Evolutionary conservation across 1,140 invertebrate species (phyloP), one percentile per base, ranked within the genome.

Genomic region (Pollicipes pollicipes): DNA sequence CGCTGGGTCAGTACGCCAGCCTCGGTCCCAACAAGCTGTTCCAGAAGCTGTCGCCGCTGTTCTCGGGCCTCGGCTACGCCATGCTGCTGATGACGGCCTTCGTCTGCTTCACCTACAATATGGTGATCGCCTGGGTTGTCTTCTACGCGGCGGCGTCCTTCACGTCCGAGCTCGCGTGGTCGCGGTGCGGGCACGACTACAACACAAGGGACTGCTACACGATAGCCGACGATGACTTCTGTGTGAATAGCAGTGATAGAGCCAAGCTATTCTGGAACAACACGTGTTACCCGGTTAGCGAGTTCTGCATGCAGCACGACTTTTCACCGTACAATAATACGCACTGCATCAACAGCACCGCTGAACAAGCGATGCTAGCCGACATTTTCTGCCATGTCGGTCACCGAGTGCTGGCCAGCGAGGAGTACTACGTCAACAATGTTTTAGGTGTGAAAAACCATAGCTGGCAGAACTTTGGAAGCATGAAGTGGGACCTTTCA

Each of bases 91-190:
- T 98, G 73, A 94, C 95, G 17, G 96, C 98, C 81, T 98, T 98
- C 83, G 95, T 97, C 72, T 95, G 97, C 80, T 97, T 99, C 82
- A 99, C 97, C 81, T 99, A 99, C 83, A 98, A 98, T 81, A 92
- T 98, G 4, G 97, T 99, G 79, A 97, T 98, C 76, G 89, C 87
- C 45, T 91, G 89, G 89, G 89, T 88, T 35, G 85, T 91, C 63
- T 88, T 88, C 78, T 92, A 91, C 78, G 87, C 91, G 82, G 85
- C 86, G 73, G 86, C 87, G 32, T 90, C 89, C 73, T 75, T 76
- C 72, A 81, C 81, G 66, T 84, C 78, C 70, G 83, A 85, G 73
- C 78, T 91, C 71, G 89, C 89, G 0, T 92, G 90, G 90, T 85
- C 87, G 75, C 84, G 85, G 73, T 91, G 90, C 74, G 84, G 86